phyloP scores from a whole-genome alignment of 1,140 invertebrate species.

The Laupala kohalensis region DNA sequence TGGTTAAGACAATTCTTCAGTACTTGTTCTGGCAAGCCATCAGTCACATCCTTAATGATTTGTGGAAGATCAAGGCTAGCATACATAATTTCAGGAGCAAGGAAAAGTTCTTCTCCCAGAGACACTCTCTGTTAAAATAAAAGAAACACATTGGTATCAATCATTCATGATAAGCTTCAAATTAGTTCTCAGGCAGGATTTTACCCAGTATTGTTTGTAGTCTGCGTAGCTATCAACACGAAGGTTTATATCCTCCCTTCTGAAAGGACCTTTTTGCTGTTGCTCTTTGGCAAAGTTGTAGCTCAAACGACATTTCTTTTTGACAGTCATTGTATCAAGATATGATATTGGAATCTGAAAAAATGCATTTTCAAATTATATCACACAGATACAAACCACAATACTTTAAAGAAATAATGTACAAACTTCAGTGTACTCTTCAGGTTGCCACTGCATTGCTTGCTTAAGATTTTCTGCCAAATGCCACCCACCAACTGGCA shows the following conservation, averaged over 20 bases:
- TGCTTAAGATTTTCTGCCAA: slow-evolving; percentile 34
- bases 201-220: slow-evolving; percentile 30
- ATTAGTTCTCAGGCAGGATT: neutral
- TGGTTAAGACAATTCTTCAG: slow-evolving; percentile 32
- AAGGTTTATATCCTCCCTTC: slow-evolving; percentile 29
- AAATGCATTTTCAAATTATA: too few relatives aligned
- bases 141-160: too few relatives aligned
- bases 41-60: slow-evolving; percentile 32
- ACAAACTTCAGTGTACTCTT: slow-evolving; percentile 21
- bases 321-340: slow-evolving; percentile 31
- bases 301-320: slow-evolving; percentile 33
- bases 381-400: neutral
- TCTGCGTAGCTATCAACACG: slow-evolving; percentile 29
- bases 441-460: slow-evolving; percentile 33
- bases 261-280: slow-evolving; percentile 19
- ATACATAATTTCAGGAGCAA: slow-evolving; percentile 39
- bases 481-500: slow-evolving; percentile 34
- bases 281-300: slow-evolving; percentile 33
- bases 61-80: slow-evolving; percentile 30
- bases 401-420: neutral
- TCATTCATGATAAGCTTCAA: neutral
- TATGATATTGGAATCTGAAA: slow-evolving; percentile 33
- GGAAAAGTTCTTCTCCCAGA: slow-evolving; percentile 33
- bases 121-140: slow-evolving; percentile 27
- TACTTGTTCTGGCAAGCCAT: slow-evolving; percentile 28